Conservation (phyloP, 1,140 invertebrate species). For the Cydia amplana region DNA sequence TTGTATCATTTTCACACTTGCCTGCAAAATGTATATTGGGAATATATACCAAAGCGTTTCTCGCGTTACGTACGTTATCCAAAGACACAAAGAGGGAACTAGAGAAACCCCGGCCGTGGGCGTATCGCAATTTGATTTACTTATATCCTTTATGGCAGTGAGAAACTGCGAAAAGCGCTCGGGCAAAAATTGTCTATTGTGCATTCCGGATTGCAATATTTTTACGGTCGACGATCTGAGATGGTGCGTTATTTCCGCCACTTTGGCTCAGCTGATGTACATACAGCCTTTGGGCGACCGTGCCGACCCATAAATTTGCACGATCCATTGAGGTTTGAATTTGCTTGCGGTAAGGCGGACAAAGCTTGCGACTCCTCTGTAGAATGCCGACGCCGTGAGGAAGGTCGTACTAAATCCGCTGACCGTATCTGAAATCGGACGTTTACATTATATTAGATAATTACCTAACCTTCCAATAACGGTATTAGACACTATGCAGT, state of each 20-base stretch:
- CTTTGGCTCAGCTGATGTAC: slow-evolving; percentile 24
- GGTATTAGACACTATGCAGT: not conserved
- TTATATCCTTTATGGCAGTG: slow-evolving; percentile 18
- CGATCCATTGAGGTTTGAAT: slow-evolving; percentile 48
- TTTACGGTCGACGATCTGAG: slow-evolving; percentile 26
- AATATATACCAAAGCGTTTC: not conserved
- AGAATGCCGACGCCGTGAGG: slow-evolving; percentile 38
- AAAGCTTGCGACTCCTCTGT: slow-evolving; percentile 41
- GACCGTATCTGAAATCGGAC: not conserved
- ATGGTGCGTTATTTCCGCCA: slow-evolving; percentile 18
- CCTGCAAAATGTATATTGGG: too few species aligned
- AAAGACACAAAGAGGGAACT: slow-evolving; percentile 9
- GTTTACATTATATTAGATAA: not conserved
- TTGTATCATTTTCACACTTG: too few species aligned
- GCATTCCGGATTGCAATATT: slow-evolving; percentile 28
- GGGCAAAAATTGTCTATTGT: slow-evolving; percentile 25
- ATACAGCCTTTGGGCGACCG: slow-evolving; percentile 29
- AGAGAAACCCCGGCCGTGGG: not conserved
- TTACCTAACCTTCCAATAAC: not conserved
- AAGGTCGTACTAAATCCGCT: slow-evolving; percentile 21
- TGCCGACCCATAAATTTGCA: slow-evolving; percentile 43
- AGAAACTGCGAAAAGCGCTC: slow-evolving; percentile 17
- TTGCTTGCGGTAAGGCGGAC: slow-evolving; percentile 45
- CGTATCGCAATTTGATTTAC: slow-evolving; percentile 24
- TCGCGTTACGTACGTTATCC: not conserved